phyloP scores from a whole-genome alignment of 2,797 vertebrate species.

The Alectoris magna region DNA sequence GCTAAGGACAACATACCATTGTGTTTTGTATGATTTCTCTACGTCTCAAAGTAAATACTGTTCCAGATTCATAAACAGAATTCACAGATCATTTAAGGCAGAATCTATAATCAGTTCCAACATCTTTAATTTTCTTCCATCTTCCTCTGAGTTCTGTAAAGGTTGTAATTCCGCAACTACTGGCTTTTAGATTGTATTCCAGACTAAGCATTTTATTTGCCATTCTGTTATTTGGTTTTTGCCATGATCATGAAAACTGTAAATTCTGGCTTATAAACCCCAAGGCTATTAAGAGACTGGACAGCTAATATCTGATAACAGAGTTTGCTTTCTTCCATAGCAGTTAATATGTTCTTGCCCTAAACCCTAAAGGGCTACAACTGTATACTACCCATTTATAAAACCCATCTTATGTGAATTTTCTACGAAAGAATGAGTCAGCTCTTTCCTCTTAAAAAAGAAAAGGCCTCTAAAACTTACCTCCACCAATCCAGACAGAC shows the following conservation, averaged over 20 bases:
- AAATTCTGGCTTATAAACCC: background rate
- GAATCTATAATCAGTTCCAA: background rate
- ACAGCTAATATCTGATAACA: background rate
- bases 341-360: background rate
- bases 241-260: background rate
- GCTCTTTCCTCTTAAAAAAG: background rate
- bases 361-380: background rate
- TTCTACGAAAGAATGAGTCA: background rate
- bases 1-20: background rate
- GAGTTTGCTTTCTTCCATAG: background rate
- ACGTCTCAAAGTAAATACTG: background rate
- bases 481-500: background rate
- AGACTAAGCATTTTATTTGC: slow-evolving; percentile 10
- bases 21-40: slow-evolving; percentile 26
- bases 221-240: slow-evolving; percentile 16
- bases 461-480: background rate
- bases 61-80: background rate
- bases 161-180: slow-evolving; percentile 9
- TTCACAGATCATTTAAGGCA: slow-evolving; percentile 29
- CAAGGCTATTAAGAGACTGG: background rate
- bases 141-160: background rate
- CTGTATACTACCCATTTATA: background rate
- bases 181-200: background rate
- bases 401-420: background rate
- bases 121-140: background rate